These are phyloP conservation scores for Episyrphus balteatus DNA, from an alignment of 1,140 invertebrate species.

Conservation along the genomic window DNA sequence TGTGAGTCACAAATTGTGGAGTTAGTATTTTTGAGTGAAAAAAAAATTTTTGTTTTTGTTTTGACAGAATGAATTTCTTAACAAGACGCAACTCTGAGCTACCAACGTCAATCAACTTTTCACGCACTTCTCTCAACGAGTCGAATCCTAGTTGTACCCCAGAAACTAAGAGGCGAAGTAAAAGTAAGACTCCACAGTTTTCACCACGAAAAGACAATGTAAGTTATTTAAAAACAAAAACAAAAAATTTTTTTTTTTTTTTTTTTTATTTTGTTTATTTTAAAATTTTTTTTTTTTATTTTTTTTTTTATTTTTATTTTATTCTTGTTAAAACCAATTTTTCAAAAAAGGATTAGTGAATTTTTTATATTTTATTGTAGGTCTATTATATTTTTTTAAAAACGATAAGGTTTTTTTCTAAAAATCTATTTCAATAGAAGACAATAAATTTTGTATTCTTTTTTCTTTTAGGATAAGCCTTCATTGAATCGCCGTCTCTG, in stretches of 20 bases:
- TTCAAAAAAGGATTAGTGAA: too few species aligned
- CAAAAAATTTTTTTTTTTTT: too few species aligned
- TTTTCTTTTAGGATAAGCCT: constrained; percentile 39
- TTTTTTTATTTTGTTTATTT: too few species aligned
- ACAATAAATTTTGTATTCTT: neutral
- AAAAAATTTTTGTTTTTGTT: neutral
- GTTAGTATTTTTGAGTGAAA: neutral
- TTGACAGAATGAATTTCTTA: constrained; percentile 40
- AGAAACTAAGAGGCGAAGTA: constrained; percentile 18
- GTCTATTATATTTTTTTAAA: too few species aligned
- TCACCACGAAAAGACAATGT: constrained; percentile 41
- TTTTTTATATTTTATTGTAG: too few species aligned
- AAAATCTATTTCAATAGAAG: too few species aligned
- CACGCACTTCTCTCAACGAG: constrained; percentile 31
- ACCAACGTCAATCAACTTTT: constrained; percentile 33
- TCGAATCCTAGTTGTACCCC: constrained; percentile 25
- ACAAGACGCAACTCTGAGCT: constrained; percentile 36
- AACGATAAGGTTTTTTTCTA: too few species aligned
- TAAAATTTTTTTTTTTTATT: too few species aligned
- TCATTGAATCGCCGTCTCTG: constrained; percentile 41
- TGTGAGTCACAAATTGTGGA: neutral
- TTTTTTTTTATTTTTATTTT: too few species aligned
- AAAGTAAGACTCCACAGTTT: constrained; percentile 19
- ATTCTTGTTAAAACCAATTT: too few species aligned
- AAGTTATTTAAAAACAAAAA: constrained; percentile 7